Percentiles rank a stretch among this genome's conserved stretches.
These are phyloP conservation scores for Catostylus mosaicus DNA, from an alignment of 30 jellyfish, hydroid and myxozoan genomes.

Conservation along the genomic window DNA sequence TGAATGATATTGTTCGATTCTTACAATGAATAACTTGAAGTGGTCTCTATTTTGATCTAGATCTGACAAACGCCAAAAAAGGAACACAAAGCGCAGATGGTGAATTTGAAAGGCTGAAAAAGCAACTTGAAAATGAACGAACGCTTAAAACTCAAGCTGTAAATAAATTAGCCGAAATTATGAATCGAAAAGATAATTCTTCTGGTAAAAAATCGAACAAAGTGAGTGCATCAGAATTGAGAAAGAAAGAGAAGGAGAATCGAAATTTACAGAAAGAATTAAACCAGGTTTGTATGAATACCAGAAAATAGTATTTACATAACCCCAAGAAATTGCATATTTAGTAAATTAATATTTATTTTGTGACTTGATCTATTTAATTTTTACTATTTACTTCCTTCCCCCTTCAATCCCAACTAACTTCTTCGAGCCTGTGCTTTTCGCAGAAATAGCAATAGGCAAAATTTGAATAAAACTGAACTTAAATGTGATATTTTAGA, in stretches of 20 bases:
- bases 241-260: slow-evolving; percentile 89
- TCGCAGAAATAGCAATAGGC: too few relatives aligned
- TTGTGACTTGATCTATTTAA: background rate
- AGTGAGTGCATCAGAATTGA: slow-evolving; percentile 85
- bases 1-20: too few relatives aligned
- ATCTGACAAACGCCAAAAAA: slow-evolving; percentile 58
- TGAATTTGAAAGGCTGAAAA: slow-evolving; percentile 64
- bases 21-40: too few relatives aligned
- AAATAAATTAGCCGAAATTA: slow-evolving; percentile 83
- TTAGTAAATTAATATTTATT: background rate
- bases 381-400: too few relatives aligned
- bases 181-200: slow-evolving; percentile 78
- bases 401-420: too few relatives aligned
- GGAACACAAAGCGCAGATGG: slow-evolving; percentile 62
- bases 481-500: background rate
- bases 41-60: slow-evolving; percentile 3
- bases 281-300: slow-evolving; percentile 59
- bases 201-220: slow-evolving; percentile 66
- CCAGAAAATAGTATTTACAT: background rate
- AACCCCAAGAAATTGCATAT: background rate
- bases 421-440: too few relatives aligned
- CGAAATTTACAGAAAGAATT: slow-evolving; percentile 69
- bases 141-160: slow-evolving; percentile 86
- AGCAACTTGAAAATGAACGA: slow-evolving; percentile 59
- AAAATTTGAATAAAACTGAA: too few relatives aligned